Conservation (phyloP, 2,797 vertebrate genomes). For the Martes flavigula region DNA sequence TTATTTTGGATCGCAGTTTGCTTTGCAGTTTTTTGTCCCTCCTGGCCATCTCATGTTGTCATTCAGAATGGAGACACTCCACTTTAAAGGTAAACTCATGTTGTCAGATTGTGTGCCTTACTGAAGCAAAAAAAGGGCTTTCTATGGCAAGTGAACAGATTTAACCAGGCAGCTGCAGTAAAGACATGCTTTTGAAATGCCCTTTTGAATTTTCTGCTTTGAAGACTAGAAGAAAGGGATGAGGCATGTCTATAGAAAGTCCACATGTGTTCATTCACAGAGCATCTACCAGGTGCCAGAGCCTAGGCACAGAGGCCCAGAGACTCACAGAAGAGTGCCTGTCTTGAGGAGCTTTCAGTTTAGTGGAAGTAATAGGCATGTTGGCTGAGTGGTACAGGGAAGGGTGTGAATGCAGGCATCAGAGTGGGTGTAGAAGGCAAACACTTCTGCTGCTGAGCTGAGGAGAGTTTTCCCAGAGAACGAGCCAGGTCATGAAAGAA, state of each 20-base stretch:
- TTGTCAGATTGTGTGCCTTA: slow-evolving; percentile 53
- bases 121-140: slow-evolving; percentile 23
- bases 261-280: not conserved
- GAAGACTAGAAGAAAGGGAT: slow-evolving; percentile 11
- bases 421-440: not conserved
- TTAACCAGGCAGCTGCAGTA: slow-evolving; percentile 16
- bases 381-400: not conserved
- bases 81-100: slow-evolving; percentile 44
- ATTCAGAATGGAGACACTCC: slow-evolving; percentile 29
- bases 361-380: not conserved
- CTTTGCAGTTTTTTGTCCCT: slow-evolving; percentile 6
- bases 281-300: not conserved
- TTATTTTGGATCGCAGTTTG: not conserved
- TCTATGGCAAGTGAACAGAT: slow-evolving; percentile 33
- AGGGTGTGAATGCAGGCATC: not conserved
- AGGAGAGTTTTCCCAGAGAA: not conserved
- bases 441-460: not conserved
- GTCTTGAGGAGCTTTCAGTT: not conserved
- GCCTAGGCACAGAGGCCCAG: not conserved
- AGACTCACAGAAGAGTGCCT: not conserved
- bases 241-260: not conserved
- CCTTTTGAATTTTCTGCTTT: slow-evolving; percentile 59
- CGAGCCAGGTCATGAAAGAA: not conserved
- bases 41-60: slow-evolving; percentile 50
- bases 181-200: slow-evolving; percentile 50